Evolutionary conservation across 1,140 invertebrate genomes (phyloP).

Genomic region (Parapsyche elsis): DNA sequence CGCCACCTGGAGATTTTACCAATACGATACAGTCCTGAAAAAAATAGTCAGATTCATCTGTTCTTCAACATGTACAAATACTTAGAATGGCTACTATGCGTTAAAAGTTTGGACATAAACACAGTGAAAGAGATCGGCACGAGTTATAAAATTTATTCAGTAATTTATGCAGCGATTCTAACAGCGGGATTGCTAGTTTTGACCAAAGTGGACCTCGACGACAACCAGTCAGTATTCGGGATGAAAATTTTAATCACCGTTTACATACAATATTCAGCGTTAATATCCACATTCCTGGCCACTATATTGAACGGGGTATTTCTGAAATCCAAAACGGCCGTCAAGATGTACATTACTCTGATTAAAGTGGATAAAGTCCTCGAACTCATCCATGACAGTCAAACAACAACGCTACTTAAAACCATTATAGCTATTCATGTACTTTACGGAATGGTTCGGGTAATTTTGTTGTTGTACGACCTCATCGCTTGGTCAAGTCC

Average conservation of each 20-base stretch:
- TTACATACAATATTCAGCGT: not conserved
- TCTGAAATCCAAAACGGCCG: not conserved
- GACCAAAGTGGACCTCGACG: not conserved
- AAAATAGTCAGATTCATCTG: not conserved
- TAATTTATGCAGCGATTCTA: not conserved
- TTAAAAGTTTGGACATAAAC: not conserved
- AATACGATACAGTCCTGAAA: not conserved
- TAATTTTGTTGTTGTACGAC: not conserved
- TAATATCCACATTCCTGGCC: not conserved
- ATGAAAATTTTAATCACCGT: not conserved
- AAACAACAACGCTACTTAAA: not conserved
- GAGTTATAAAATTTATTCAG: not conserved
- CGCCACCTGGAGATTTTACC: not conserved
- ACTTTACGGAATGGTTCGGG: not conserved
- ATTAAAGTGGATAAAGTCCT: not conserved
- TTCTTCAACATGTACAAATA: constrained; percentile 10
- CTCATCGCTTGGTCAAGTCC: not conserved
- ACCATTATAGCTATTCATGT: not conserved
- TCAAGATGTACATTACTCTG: not conserved
- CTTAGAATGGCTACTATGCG: not conserved
- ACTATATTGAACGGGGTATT: not conserved
- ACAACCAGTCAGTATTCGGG: not conserved
- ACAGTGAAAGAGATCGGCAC: not conserved
- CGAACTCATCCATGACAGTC: not conserved
- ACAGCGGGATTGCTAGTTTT: not conserved